Conservation (phyloP, 2,888 invertebrate genomes). For the Gortyna flavago region DNA sequence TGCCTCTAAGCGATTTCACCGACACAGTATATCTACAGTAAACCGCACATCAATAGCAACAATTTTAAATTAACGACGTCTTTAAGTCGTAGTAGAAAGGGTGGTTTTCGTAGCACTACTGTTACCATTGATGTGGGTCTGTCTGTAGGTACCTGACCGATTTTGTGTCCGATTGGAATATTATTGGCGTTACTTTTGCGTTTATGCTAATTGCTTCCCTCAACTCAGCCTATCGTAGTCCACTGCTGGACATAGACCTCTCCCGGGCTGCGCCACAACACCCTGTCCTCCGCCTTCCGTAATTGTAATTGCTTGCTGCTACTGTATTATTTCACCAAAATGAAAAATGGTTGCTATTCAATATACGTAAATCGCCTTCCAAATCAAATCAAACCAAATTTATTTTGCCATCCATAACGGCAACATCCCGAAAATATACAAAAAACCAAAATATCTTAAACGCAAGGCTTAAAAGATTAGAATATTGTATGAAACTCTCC, state of each 20-base stretch:
- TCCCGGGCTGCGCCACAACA: background rate
- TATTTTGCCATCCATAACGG: background rate
- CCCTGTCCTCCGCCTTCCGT: background rate
- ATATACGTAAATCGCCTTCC: background rate
- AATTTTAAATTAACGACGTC: background rate
- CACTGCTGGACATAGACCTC: background rate
- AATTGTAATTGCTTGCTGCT: background rate
- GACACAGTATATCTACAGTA: background rate
- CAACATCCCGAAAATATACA: background rate
- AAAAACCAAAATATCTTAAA: background rate
- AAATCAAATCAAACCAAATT: too few species aligned
- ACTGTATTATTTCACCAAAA: conserved; percentile 9
- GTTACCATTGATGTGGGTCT: background rate
- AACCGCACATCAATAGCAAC: background rate
- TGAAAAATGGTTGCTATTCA: background rate
- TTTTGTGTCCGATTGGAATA: background rate
- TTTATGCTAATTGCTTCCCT: background rate
- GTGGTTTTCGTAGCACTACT: background rate
- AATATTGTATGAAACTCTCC: background rate
- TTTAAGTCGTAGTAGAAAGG: background rate
- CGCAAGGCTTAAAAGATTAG: background rate
- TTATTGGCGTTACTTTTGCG: background rate
- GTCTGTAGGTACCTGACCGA: background rate
- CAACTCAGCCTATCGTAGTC: background rate
- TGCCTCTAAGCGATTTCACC: conserved; percentile 2